Evolutionary conservation across 2,888 invertebrate species (phyloP).

Genomic region (Acleris cristana): DNA sequence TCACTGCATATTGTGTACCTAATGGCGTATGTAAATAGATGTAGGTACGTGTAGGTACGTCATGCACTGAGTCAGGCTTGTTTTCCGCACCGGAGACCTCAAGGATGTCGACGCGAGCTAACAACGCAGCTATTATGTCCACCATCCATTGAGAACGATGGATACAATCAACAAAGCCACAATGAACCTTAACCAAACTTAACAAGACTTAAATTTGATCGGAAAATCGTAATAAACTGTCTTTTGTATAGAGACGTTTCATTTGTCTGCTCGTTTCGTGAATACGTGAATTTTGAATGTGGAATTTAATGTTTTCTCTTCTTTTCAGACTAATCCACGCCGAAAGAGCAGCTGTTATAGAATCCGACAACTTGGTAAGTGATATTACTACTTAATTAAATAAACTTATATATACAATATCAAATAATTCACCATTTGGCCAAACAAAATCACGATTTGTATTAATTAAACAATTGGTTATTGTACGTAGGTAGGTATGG

Average conservation of each 20-base stretch:
- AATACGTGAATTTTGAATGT: neutral
- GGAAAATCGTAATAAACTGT: neutral
- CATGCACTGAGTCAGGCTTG: constrained; percentile 41
- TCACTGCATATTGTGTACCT: constrained; percentile 1
- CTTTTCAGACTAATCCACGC: neutral
- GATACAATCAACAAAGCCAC: neutral
- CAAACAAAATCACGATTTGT: too few relatives aligned
- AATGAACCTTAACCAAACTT: neutral
- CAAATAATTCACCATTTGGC: too few relatives aligned
- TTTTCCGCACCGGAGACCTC: constrained; percentile 59
- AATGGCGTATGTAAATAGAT: constrained; percentile 26
- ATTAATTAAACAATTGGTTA: too few relatives aligned
- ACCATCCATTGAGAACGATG: constrained; percentile 29
- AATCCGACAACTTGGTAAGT: too few relatives aligned
- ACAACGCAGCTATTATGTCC: constrained; percentile 35
- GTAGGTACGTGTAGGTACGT: constrained; percentile 15
- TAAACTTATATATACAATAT: too few relatives aligned
- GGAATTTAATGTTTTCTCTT: neutral
- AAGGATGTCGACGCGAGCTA: constrained; percentile 49
- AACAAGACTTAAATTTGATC: neutral
- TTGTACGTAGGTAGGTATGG: too few relatives aligned
- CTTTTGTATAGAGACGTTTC: constrained; percentile 1
- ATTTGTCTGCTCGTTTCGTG: neutral
- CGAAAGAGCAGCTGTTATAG: too few relatives aligned
- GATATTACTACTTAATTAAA: too few relatives aligned